Conservation (phyloP, 2,888 invertebrate species). For the Yponomeuta sedellus region DNA sequence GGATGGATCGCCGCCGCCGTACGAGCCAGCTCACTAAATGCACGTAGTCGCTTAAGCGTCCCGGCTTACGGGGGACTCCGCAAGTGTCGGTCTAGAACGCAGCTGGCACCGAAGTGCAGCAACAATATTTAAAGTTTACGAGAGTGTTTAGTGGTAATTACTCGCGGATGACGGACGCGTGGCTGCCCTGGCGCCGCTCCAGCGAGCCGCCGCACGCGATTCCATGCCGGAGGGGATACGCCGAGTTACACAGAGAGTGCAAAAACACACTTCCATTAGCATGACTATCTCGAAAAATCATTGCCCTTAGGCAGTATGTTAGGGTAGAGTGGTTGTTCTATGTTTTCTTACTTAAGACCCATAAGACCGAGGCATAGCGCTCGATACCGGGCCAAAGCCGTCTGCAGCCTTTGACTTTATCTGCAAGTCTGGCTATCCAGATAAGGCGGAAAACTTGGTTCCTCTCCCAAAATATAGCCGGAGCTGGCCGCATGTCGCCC, state of each 20-base stretch:
- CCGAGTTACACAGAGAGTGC: too few relatives aligned
- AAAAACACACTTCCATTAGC: too few relatives aligned
- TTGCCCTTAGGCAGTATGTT: too few relatives aligned
- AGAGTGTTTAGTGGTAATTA: conserved; percentile 15
- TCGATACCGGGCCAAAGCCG: neutral
- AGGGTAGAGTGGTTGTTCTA: too few relatives aligned
- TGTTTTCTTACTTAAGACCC: too few relatives aligned
- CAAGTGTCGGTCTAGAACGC: neutral
- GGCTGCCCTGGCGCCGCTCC: neutral
- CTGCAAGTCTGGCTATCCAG: neutral
- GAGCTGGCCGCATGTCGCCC: neutral
- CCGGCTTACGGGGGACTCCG: neutral
- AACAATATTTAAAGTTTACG: neutral
- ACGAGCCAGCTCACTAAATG: neutral
- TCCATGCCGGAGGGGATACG: neutral
- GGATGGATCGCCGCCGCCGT: neutral
- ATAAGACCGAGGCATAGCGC: neutral
- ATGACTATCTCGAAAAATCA: too few relatives aligned
- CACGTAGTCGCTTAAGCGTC: neutral
- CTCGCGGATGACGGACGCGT: conserved; percentile 12
- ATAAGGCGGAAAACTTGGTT: neutral
- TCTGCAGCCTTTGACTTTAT: neutral
- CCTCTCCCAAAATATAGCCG: neutral
- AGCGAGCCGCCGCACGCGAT: conserved; percentile 5
- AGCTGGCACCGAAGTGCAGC: conserved; percentile 7